Evolutionary conservation across 2,888 invertebrate species (phyloP), one percentile per base, ranked within the genome.

Genomic region (Unio pictorum): DNA sequence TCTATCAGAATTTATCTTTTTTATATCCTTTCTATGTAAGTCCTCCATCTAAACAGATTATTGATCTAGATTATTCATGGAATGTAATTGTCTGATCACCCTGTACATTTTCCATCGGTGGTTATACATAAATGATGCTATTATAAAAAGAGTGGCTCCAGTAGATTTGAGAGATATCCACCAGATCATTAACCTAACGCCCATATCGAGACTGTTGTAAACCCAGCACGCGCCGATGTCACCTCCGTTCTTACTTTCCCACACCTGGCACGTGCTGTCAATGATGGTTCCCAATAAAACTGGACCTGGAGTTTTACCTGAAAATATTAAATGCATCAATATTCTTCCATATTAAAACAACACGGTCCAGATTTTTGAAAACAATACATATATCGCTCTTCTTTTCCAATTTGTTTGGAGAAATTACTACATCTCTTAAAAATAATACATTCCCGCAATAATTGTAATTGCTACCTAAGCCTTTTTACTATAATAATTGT

Each of bases 221-320:
- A 93, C 87, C 91, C 93, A 93, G 78, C 94, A 94, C 81, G 94
- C 93, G 18, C 94, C 93, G 45, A 45, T 45, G 57, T 89, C 91
- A 30, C 90, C 89, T 1, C 92, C 93, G 81, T 94, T 94, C 11
- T 92, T 92, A 67, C 92, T 90, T 57, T 93, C 93, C 94, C 94
- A 94, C 28, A 93, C 91, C 56, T 93, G 83, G 76, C 94, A 94
- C 0, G 94, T 92, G 18, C 92, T 92, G 86, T 94, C 94, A 91
- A 95, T 93, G 63, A 94, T 92, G 20, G 92, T 92, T 0, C 94
- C 94, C 83, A 94, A 94, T 61, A 94, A 89, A 68, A 94, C 93
- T 0, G 94, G 94, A 7, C 93, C 93, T 0, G 94, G 94, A 73
- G 94, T 76, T 1, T 82, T 82, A 11, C 85, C 86, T 86, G 66